Percentiles rank a stretch among this genome's conserved stretches.
These are phyloP conservation scores for Channa maculata DNA, from an alignment of 2,113 vertebrate genomes.

Conservation along the genomic window DNA sequence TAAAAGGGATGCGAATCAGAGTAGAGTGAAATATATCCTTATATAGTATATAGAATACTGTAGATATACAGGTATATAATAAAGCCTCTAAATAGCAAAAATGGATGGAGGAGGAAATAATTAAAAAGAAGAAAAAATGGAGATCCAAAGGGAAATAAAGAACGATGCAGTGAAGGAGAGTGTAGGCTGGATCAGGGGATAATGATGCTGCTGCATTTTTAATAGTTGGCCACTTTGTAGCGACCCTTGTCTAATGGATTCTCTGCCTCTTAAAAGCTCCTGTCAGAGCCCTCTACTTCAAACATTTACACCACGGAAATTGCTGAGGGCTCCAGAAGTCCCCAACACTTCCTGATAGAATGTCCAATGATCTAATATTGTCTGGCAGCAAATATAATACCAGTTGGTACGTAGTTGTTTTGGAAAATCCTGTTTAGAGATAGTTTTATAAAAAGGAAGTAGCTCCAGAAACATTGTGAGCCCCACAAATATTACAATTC, in stretches of 20 bases:
- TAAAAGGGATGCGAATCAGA: slow-evolving; percentile 32
- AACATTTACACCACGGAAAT: slow-evolving; percentile 70
- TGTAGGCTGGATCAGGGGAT: slow-evolving; percentile 77
- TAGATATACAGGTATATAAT: slow-evolving; percentile 29
- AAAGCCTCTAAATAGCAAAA: slow-evolving; percentile 28
- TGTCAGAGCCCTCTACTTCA: slow-evolving; percentile 72
- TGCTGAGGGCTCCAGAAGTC: slow-evolving; percentile 64
- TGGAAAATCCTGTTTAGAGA: slow-evolving; percentile 31
- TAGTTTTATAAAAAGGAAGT: slow-evolving; percentile 36
- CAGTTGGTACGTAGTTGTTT: slow-evolving; percentile 48
- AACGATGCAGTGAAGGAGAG: slow-evolving; percentile 60
- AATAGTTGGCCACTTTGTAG: slow-evolving; percentile 86
- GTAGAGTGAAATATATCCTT: slow-evolving; percentile 11
- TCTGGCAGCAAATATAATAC: slow-evolving; percentile 57
- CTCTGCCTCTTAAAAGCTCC: slow-evolving; percentile 78
- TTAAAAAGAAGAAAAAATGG: slow-evolving; percentile 29
- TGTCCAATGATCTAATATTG: slow-evolving; percentile 54
- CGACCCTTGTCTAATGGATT: slow-evolving; percentile 83
- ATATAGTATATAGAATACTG: no score
- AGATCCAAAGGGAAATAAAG: slow-evolving; percentile 65
- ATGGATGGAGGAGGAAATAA: slow-evolving; percentile 63
- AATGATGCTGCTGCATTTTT: slow-evolving; percentile 86
- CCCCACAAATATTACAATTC: slow-evolving; percentile 17
- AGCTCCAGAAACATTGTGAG: slow-evolving; percentile 14
- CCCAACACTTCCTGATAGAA: slow-evolving; percentile 62